These are phyloP conservation scores for Gnathonemus longibarbis DNA, from an alignment of 2,113 vertebrate species.

Conservation along the genomic window DNA sequence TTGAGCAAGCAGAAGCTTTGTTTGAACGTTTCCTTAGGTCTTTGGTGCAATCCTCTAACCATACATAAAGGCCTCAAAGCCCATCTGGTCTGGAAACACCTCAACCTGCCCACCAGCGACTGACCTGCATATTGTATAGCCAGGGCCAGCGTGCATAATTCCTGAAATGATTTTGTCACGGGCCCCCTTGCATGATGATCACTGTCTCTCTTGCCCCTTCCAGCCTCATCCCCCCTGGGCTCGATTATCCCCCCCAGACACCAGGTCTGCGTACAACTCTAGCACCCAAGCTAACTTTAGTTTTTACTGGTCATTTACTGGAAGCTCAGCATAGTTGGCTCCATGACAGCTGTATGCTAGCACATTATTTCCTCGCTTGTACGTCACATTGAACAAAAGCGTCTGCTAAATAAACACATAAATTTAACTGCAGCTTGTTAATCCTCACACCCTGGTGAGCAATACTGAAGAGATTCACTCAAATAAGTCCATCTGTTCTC, in stretches of 20 bases:
- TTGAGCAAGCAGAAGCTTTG: neutral
- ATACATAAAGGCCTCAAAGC: neutral
- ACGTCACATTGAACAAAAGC: neutral
- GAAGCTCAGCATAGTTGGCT: neutral
- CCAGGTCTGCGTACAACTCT: neutral
- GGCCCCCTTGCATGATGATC: neutral
- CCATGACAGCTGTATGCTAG: neutral
- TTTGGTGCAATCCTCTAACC: neutral
- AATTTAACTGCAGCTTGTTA: neutral
- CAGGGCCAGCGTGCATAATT: neutral
- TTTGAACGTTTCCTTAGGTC: neutral
- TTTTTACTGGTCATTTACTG: neutral
- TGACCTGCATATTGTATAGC: neutral
- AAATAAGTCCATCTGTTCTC: neutral
- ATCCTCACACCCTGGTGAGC: slow-evolving; percentile 2
- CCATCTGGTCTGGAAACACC: neutral
- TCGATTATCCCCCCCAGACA: neutral
- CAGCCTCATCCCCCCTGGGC: neutral
- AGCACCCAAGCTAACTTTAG: neutral
- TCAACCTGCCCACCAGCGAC: neutral
- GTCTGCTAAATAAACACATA: neutral
- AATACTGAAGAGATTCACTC: neutral
- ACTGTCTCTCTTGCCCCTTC: neutral
- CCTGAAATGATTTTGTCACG: too few relatives aligned
- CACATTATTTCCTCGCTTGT: neutral